These are phyloP conservation scores for Bemisia tabaci DNA, from an alignment of 1,140 invertebrate genomes.

Conservation along the genomic window DNA sequence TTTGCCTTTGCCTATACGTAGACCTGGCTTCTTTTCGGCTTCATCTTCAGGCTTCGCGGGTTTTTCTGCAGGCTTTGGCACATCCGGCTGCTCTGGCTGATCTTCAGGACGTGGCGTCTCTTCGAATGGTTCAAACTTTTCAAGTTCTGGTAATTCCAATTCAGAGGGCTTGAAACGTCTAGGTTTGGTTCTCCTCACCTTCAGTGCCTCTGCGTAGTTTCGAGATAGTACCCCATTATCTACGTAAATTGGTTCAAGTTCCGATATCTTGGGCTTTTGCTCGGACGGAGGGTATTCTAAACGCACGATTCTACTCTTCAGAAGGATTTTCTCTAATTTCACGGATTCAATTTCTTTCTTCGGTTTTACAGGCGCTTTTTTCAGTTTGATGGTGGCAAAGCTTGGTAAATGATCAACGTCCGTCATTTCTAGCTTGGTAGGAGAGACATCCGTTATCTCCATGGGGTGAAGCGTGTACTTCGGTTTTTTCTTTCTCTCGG, in stretches of 20 bases:
- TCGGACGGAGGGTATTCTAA: conserved; percentile 33
- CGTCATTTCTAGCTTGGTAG: conserved; percentile 32
- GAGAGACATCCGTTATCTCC: conserved; percentile 33
- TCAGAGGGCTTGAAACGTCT: conserved; percentile 23
- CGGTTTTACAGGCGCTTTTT: conserved; percentile 36
- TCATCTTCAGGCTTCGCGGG: conserved; percentile 2
- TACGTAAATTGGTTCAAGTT: conserved; percentile 20
- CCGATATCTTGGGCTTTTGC: background rate
- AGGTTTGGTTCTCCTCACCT: conserved; percentile 42
- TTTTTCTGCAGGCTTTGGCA: conserved; percentile 10
- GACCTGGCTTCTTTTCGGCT: conserved; percentile 17
- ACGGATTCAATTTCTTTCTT: conserved; percentile 35
- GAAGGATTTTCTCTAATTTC: conserved; percentile 44
- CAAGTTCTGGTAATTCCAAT: conserved; percentile 35
- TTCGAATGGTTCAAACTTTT: conserved; percentile 35
- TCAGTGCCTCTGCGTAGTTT: conserved; percentile 50
- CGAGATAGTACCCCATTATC: conserved; percentile 50
- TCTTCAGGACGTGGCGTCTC: conserved; percentile 28
- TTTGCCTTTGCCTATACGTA: conserved; percentile 24
- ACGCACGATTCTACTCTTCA: conserved; percentile 45
- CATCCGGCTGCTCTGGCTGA: background rate
- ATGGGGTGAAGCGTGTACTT: conserved; percentile 14
- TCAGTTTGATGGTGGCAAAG: conserved; percentile 47
- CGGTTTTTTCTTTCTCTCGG: conserved; percentile 4
- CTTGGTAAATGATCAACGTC: conserved; percentile 35